Evolutionary conservation across 2,888 invertebrate genomes (phyloP).

Genomic region (Gnatocerus cornutus): DNA sequence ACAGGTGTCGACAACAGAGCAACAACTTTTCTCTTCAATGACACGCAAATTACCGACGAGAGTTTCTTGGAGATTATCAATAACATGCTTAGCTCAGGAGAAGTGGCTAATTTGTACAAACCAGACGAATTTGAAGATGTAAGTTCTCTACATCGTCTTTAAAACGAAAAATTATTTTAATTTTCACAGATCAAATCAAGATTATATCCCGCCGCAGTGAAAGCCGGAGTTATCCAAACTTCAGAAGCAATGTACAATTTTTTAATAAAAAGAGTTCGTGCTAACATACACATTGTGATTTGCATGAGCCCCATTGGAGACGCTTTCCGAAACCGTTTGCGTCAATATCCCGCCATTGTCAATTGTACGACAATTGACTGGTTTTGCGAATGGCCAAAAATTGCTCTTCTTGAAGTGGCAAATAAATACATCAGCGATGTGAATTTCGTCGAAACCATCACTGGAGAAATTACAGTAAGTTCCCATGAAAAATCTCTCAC

Average conservation of each 20-base stretch:
- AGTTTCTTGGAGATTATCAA: constrained; percentile 91
- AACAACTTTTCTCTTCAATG: constrained; percentile 88
- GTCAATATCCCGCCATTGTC: constrained; percentile 91
- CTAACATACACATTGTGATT: constrained; percentile 85
- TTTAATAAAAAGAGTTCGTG: constrained; percentile 84
- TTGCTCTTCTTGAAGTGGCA: constrained; percentile 92
- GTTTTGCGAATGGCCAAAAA: constrained; percentile 92
- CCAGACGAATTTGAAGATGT: constrained; percentile 92
- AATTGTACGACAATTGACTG: constrained; percentile 93
- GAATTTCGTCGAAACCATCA: constrained; percentile 81
- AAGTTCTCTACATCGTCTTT: constrained; percentile 58
- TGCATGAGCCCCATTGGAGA: constrained; percentile 94
- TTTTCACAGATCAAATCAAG: constrained; percentile 75
- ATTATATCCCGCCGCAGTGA: constrained; percentile 75
- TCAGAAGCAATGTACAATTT: constrained; percentile 83
- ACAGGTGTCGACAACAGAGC: constrained; percentile 85
- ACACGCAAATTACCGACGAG: constrained; percentile 89
- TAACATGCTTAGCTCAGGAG: constrained; percentile 90
- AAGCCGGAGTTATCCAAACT: constrained; percentile 75
- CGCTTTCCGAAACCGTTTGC: constrained; percentile 85
- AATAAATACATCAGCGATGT: constrained; percentile 85
- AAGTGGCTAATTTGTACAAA: constrained; percentile 91
- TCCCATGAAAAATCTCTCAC: not conserved
- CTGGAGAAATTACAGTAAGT: constrained; percentile 71
- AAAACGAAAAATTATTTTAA: constrained; percentile 11